phyloP scores from a whole-genome alignment of 1,140 invertebrate genomes.

The Macrosteles quadrilineatus region DNA sequence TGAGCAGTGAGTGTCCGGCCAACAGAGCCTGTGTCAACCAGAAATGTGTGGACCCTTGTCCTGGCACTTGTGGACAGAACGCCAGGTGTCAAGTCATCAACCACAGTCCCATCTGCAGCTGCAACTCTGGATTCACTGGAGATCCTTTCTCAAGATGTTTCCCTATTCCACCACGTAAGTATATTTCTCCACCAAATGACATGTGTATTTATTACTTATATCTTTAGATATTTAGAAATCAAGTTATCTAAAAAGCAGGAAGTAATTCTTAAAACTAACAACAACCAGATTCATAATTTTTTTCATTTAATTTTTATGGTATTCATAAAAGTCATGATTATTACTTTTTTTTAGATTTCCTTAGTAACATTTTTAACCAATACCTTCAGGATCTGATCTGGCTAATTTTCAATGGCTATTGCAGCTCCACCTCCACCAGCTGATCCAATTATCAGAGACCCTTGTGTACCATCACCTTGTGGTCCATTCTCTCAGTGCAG shows the following conservation, averaged over 20 bases:
- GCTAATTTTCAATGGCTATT: neutral
- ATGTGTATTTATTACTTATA: no score
- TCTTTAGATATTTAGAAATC: constrained; percentile 37
- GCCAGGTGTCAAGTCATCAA: constrained; percentile 58
- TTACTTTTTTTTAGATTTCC: no score
- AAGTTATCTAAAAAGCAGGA: constrained; percentile 49
- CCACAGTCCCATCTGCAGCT: constrained; percentile 55
- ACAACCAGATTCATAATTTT: no score
- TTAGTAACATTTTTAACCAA: no score
- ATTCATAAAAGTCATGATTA: no score
- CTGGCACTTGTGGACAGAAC: constrained; percentile 57
- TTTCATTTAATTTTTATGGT: no score
- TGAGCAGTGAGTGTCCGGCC: constrained; percentile 73
- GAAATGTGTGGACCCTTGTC: constrained; percentile 62
- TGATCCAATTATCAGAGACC: constrained; percentile 51
- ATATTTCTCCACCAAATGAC: neutral
- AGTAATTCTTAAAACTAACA: no score
- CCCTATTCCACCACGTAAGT: constrained; percentile 34
- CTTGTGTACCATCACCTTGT: constrained; percentile 71
- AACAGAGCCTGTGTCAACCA: constrained; percentile 60
- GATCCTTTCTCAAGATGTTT: constrained; percentile 53
- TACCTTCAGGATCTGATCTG: no score
- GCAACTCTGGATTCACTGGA: constrained; percentile 51
- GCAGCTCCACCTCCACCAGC: constrained; percentile 45
- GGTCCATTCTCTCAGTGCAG: constrained; percentile 64